Base-by-base conservation (phyloP, 2,113 vertebrate species). In the Pithys albifrons region DNA sequence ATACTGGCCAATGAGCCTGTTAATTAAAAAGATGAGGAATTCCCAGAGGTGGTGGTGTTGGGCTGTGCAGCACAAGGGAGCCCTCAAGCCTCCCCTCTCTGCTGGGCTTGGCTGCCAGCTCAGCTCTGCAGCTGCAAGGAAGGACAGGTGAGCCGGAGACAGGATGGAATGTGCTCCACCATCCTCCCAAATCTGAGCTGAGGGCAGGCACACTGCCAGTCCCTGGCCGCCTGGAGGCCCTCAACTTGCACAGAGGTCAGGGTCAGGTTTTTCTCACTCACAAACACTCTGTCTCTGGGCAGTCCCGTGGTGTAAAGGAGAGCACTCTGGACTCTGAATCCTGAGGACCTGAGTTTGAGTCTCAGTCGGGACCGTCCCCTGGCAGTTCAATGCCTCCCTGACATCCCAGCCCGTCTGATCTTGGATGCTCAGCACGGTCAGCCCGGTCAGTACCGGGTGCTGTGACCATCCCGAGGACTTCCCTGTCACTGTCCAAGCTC, bases 41-140 rank as follows among this genome's bases (percentile, higher is more conserved):
- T 52, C 76, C 51, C 1, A 4, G 69, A 92, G 74, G 69, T 1
- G 0, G 70, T 2, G 1, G 41, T 0, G 0, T 5, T 67, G 62
- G 31, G 49, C 67, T 61, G 66, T 4, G 35, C 65, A 64, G 70
- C 4, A 49, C 29, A 25, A 79, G 25, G 29, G 57, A 93, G n/a
- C n/a, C 49, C 70, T 75, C 45, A 39, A 55, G 59, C 46, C 46
- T 76, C 28, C 14, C 49, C 31, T 2, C 2, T 2, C 54, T 65
- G 77, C 54, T 3, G 4, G 12, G 39, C 39, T 18, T 7, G 12
- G 73, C 66, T 74, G 74, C 57, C 75, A 64, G 52, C 57, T 86
- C 48, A 89, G 71, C 66, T 35, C 58, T 0, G 1, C 46, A 81
- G 79, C 48, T 25, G 62, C 45, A 15, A 46, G 23, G 9, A 88